Evolutionary conservation across 2,797 vertebrate genomes (phyloP).

Genomic region (Chelidonichthys spinosus): DNA sequence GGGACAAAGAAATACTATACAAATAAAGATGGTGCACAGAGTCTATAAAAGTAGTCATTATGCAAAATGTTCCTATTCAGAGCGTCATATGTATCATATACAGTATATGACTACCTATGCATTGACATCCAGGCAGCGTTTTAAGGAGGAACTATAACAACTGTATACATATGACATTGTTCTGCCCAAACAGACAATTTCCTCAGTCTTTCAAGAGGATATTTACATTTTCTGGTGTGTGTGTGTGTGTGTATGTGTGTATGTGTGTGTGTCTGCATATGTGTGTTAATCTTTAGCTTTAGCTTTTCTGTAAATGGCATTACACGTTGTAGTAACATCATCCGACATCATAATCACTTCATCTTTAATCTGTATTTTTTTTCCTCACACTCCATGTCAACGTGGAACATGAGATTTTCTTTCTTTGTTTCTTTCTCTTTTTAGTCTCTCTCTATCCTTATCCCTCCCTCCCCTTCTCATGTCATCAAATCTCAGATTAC

Average conservation of each 20-base stretch:
- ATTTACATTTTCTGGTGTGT: background rate
- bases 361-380: slow-evolving; percentile 61
- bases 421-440: background rate
- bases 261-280: background rate
- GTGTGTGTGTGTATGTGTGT: background rate
- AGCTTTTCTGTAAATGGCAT: slow-evolving; percentile 42
- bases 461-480: slow-evolving; percentile 23
- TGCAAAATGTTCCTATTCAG: background rate
- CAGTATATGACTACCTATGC: background rate
- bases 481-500: slow-evolving; percentile 67
- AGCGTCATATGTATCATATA: background rate
- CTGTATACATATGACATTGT: background rate
- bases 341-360: slow-evolving; percentile 71
- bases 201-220: background rate
- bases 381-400: slow-evolving; percentile 27
- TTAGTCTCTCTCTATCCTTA: background rate
- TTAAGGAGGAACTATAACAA: background rate
- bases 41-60: background rate
- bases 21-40: too few species aligned
- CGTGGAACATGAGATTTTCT: background rate
- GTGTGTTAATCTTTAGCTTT: slow-evolving; percentile 31
- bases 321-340: slow-evolving; percentile 41
- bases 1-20: background rate
- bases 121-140: background rate
- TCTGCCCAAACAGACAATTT: too few species aligned